Evolutionary conservation across 2,888 invertebrate species (phyloP), one percentile per base, ranked within the genome.

Genomic region (Teinopalpus imperialis): DNA sequence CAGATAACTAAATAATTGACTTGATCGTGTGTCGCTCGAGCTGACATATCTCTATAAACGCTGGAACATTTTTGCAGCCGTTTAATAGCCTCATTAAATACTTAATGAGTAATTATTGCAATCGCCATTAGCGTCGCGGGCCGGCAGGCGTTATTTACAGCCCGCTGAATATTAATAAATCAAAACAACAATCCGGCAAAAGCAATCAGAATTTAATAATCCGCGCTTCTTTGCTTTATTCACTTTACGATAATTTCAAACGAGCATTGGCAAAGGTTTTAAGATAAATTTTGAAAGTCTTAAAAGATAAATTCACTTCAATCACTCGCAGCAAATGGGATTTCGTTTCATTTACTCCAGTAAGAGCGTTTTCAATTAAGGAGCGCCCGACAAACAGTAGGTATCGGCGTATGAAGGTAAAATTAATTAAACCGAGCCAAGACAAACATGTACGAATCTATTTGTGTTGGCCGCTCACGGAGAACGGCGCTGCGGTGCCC

Each of bases 281-380:
- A 80, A 81, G 80, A 81, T 81, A 81, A 78, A 81, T 81, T n/a
- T 79, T 74, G 73, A 79, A 81, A 86, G 79, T 85, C 81, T 83
- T 76, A 79, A 81, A 87, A 83, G 83, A 85, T 82, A 85, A 83
- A 83, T 82, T 83, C 74, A 71, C 78, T 80, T 85, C 83, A 86
- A 85, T 88, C 87, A 85, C 73, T 79, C 74, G 76, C 69, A 74
- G 83, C 81, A 85, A 87, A 87, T 85, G 82, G 85, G 82, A 83
- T 86, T 86, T 78, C 80, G 74, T 85, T 83, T 83, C 81, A 83
- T 86, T 86, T 85, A 81, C 81, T 74, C 69, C 78, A 72, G 75
- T 77, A 81, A 82, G 83, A 85, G 82, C 79, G 82, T 82, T 88
- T 88, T 81, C 86, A 87, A 88, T 88, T 87, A 88, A 81, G 83